These are phyloP conservation scores for Callyntrura guangdongensis DNA, from an alignment of 2,888 invertebrate species.

Conservation along the genomic window DNA sequence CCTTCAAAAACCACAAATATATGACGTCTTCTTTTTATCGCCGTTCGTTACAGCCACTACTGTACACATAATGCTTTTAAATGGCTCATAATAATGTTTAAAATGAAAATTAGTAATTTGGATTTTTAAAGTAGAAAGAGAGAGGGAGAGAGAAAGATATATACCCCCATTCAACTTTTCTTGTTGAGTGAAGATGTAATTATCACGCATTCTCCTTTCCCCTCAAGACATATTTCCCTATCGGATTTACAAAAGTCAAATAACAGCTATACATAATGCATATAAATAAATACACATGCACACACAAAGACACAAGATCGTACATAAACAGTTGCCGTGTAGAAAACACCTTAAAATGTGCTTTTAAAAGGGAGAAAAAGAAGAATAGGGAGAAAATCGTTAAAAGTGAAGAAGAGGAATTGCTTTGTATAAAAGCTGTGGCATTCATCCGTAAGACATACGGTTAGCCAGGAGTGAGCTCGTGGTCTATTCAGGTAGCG, in stretches of 20 bases:
- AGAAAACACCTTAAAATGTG: conserved; percentile 39
- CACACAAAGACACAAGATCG: not conserved
- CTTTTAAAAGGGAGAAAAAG: conserved; percentile 40
- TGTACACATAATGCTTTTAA: conserved; percentile 68
- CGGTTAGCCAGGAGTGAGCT: conserved; percentile 81
- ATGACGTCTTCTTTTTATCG: conserved; percentile 44
- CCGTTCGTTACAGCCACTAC: conserved; percentile 1
- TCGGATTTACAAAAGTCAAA: conserved; percentile 35
- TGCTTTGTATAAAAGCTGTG: conserved; percentile 55
- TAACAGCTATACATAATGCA: not conserved
- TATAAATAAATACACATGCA: not conserved
- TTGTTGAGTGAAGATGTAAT: conserved; percentile 58
- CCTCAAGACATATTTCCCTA: conserved; percentile 17
- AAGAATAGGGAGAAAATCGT: conserved; percentile 33
- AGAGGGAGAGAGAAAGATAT: not conserved
- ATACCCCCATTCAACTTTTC: conserved; percentile 42
- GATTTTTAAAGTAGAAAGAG: conserved; percentile 30
- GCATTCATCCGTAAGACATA: conserved; percentile 76
- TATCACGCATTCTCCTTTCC: conserved; percentile 63
- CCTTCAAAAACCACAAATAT: conserved; percentile 52
- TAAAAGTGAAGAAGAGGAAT: conserved; percentile 68
- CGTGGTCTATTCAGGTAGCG: conserved; percentile 82
- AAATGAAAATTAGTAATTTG: conserved; percentile 60
- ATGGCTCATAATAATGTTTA: conserved; percentile 58
- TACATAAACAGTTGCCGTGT: not conserved